A percentile compares a stretch with the other conserved stretches of the same genome.
Conservation (phyloP, 2,797 vertebrate species). For the Natrix natrix region DNA sequence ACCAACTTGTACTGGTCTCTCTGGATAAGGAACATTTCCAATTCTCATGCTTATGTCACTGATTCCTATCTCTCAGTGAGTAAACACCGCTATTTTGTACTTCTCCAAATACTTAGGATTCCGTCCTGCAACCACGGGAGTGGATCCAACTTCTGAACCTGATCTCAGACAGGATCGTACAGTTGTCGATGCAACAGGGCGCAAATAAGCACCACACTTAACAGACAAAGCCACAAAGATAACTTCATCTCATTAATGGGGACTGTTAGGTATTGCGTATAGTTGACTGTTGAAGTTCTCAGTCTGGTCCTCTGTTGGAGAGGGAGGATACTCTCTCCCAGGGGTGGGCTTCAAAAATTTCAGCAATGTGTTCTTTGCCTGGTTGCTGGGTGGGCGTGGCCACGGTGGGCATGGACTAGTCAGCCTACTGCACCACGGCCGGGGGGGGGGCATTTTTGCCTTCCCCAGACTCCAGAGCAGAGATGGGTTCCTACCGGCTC, state of each 20-base stretch:
- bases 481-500: too few relatives aligned
- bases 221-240: background rate
- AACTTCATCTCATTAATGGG: background rate
- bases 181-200: background rate
- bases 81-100: constrained; percentile 16
- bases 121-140: background rate
- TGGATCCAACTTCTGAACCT: background rate
- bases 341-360: too few relatives aligned
- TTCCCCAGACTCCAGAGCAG: too few relatives aligned
- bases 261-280: too few relatives aligned
- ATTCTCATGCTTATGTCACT: constrained; percentile 24
- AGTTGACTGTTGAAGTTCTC: too few relatives aligned
- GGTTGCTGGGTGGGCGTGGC: too few relatives aligned
- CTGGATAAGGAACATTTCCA: constrained; percentile 18
- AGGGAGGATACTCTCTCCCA: too few relatives aligned
- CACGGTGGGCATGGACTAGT: too few relatives aligned
- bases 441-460: too few relatives aligned
- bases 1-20: constrained; percentile 5
- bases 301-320: too few relatives aligned
- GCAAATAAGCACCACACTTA: background rate
- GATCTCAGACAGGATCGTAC: background rate
- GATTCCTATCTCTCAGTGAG: constrained; percentile 18
- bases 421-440: too few relatives aligned
- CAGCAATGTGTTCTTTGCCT: too few relatives aligned
- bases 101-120: constrained; percentile 10